Evolutionary conservation across 2,797 vertebrate genomes (phyloP).

Genomic region (Stomatorhinus walkeri): DNA sequence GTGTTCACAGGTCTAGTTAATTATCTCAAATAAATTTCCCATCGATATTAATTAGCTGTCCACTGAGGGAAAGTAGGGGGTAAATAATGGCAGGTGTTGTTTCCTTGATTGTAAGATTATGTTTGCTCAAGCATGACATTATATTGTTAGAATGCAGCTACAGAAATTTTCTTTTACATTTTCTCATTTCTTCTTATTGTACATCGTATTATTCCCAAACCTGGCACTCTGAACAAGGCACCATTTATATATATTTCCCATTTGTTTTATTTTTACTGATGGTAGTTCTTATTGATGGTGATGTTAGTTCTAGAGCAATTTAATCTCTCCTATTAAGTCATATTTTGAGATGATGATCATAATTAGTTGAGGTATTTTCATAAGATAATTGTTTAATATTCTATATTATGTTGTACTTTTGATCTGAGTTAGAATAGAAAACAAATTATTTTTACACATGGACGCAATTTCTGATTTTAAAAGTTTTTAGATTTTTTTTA

Average conservation of each 20-base stretch:
- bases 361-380: background rate
- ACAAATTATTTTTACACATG: background rate
- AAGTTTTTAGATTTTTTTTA: background rate
- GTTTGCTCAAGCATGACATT: constrained; percentile 21
- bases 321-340: constrained; percentile 5
- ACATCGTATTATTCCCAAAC: background rate
- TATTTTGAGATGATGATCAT: background rate
- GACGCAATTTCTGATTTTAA: background rate
- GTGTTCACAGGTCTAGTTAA: constrained; percentile 15
- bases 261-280: constrained; percentile 3
- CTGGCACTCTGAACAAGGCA: background rate
- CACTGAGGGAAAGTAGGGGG: constrained; percentile 19
- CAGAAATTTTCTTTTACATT: background rate
- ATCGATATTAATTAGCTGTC: constrained; percentile 24
- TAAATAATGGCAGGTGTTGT: constrained; percentile 26
- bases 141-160: background rate
- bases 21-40: constrained; percentile 22
- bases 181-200: too few relatives aligned
- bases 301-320: constrained; percentile 21
- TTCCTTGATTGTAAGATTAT: constrained; percentile 24
- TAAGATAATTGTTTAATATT: background rate
- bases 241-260: background rate
- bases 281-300: background rate
- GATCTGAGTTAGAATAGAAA: background rate
- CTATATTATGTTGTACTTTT: background rate